Evolutionary conservation across 2,888 invertebrate genomes (phyloP).

Genomic region (Drosophila borborema): DNA sequence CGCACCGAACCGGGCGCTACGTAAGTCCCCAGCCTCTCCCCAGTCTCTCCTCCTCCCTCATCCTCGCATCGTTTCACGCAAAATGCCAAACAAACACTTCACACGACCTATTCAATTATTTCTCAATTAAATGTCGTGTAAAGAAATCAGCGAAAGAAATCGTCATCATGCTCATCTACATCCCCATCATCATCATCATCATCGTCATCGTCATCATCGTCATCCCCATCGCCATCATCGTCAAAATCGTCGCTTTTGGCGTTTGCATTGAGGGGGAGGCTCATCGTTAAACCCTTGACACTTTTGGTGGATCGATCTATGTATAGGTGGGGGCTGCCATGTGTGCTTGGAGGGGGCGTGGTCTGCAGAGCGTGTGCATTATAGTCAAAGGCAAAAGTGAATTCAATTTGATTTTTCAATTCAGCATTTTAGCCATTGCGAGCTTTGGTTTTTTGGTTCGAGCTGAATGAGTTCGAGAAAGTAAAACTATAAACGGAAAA

Average conservation of each 20-base stretch:
- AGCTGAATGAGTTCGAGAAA: conserved; percentile 12
- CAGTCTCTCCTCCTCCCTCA: too few relatives aligned
- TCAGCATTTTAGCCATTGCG: conserved; percentile 27
- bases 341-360: not conserved
- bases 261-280: conserved; percentile 8
- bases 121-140: conserved; percentile 82
- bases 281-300: conserved; percentile 65
- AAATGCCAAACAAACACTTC: conserved; percentile 81
- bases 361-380: conserved; percentile 6
- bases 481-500: not conserved
- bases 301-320: conserved; percentile 49
- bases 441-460: conserved; percentile 17
- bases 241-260: conserved; percentile 14
- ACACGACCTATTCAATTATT: conserved; percentile 84
- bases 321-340: conserved; percentile 4
- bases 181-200: conserved; percentile 25
- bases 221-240: conserved; percentile 7
- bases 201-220: conserved; percentile 9
- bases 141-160: conserved; percentile 76
- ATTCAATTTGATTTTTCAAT: conserved; percentile 67
- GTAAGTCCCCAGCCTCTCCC: conserved; percentile 18
- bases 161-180: conserved; percentile 17
- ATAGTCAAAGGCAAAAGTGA: conserved; percentile 63
- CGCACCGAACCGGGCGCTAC: conserved; percentile 37
- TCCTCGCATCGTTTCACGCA: conserved; percentile 7